Evolutionary conservation across 1,140 invertebrate genomes (phyloP), one percentile per base, ranked within the genome.

Genomic region (Battus philenor): DNA sequence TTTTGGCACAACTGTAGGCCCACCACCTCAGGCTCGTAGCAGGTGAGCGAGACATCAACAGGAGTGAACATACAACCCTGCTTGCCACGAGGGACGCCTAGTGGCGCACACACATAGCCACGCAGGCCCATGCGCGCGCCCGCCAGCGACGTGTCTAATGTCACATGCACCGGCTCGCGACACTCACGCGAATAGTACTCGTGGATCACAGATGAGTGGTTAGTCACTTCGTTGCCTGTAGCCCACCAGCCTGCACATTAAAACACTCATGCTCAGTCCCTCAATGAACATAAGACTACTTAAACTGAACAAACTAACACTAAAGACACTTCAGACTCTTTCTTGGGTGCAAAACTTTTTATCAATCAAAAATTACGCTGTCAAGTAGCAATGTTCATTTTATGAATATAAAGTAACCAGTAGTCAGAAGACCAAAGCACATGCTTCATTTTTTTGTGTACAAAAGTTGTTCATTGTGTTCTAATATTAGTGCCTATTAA

Each of bases 51-150:
- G 24, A 96, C 93, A 64, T 94, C 92, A 18, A 96, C 92, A 13
- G 96, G 95, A 1, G 97, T 97, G 73, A 99, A 99, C 96, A 98
- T 98, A 62, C 93, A 97, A 30, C 97, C 97, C 69, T 91, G 91
- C 64, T 97, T 98, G 32, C 95, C 96, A 46, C 92, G 92, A 12
- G 96, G 95, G 26, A 98, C 94, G 11, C 95, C 94, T 43, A 96
- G 89, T 30, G 90, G 88, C 43, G 93, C 91, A 47, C 92, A 93
- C 44, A 97, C 90, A 68, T 96, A 98, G n/a, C 94, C 95, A 58
- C 95, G 95, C 32, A 98, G 91, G 1, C 91, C 93, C 93, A 98
- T 97, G 54, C 93, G 91, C 1, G 90, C 81, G 82, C 93, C 86
- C 74, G 85, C 91, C 66, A 98, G 86, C 6, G 93, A 94, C 1